Percentiles rank a stretch among this genome's conserved stretches.
phyloP scores from a whole-genome alignment of 2,113 vertebrate genomes.

The Macquaria australasica region DNA sequence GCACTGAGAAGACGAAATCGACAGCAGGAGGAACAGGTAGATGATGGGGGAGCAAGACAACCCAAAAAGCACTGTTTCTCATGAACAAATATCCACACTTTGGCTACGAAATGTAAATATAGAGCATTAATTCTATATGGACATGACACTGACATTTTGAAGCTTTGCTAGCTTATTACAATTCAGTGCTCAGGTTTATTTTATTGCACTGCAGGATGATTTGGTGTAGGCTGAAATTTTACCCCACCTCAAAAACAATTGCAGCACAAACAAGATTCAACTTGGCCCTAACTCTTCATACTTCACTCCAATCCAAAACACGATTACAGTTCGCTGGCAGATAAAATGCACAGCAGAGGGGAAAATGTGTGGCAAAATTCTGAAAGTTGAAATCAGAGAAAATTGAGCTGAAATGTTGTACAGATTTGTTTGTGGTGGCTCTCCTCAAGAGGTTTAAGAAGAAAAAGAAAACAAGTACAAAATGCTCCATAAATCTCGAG shows the following conservation, averaged over 20 bases:
- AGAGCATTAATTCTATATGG: background rate
- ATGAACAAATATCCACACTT: background rate
- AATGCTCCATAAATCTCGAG: background rate
- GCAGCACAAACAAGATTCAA: slow-evolving; percentile 39
- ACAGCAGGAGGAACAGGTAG: background rate
- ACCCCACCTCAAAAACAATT: slow-evolving; percentile 13
- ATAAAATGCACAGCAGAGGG: slow-evolving; percentile 20
- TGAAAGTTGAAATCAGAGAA: slow-evolving; percentile 12
- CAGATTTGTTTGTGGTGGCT: slow-evolving; percentile 5
- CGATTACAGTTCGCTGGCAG: background rate
- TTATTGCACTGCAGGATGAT: background rate
- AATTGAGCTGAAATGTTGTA: background rate
- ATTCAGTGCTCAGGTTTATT: background rate
- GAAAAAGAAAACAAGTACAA: background rate
- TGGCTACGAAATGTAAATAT: too few relatives aligned
- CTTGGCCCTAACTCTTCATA: slow-evolving; percentile 5
- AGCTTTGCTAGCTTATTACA: background rate
- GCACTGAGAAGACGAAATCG: slow-evolving; percentile 8
- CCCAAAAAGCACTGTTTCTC: background rate
- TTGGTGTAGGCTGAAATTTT: background rate
- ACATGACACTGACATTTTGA: background rate
- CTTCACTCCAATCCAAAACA: slow-evolving; percentile 7
- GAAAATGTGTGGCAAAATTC: background rate
- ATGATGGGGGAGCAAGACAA: background rate
- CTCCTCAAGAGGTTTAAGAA: background rate